Percentiles rank a stretch among this genome's conserved stretches.
Evolutionary conservation across 2,888 invertebrate species (phyloP).

Genomic region (Hirtodrosophila alboralis): DNA sequence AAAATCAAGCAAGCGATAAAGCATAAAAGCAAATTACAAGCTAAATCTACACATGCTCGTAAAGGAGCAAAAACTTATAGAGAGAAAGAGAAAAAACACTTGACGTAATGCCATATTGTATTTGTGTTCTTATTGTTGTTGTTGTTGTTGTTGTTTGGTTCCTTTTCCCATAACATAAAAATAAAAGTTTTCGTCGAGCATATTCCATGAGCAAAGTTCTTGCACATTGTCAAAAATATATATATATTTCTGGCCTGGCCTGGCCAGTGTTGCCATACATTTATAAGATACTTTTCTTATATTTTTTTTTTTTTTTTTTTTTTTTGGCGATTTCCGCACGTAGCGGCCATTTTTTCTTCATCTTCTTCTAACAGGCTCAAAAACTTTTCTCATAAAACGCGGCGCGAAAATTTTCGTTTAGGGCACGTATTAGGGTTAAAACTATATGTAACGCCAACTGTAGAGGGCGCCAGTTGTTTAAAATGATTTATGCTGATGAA

Average conservation of each 20-base stretch:
- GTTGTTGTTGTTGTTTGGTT: slow-evolving; percentile 24
- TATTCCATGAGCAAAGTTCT: slow-evolving; percentile 40
- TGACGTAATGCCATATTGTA: slow-evolving; percentile 54
- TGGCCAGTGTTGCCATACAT: slow-evolving; percentile 53
- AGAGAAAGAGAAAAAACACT: slow-evolving; percentile 47
- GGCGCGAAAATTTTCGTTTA: slow-evolving; percentile 14
- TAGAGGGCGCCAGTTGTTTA: slow-evolving; percentile 46
- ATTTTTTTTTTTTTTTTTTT: not conserved
- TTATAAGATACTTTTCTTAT: slow-evolving; percentile 29
- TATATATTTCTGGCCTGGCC: slow-evolving; percentile 11
- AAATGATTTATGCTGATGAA: slow-evolving; percentile 61
- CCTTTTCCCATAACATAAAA: slow-evolving; percentile 47
- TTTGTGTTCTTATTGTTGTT: slow-evolving; percentile 18
- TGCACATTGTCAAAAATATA: slow-evolving; percentile 63
- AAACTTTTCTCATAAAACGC: slow-evolving; percentile 72
- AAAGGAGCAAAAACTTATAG: slow-evolving; percentile 23
- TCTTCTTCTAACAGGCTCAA: not conserved
- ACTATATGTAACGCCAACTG: slow-evolving; percentile 16
- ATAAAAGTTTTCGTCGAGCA: slow-evolving; percentile 49
- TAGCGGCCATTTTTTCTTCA: slow-evolving; percentile 54
- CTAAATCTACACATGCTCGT: slow-evolving; percentile 50
- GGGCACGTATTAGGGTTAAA: slow-evolving; percentile 59
- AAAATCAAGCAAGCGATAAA: slow-evolving; percentile 76
- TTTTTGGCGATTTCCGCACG: slow-evolving; percentile 47
- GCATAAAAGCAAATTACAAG: slow-evolving; percentile 75